Conservation (phyloP, 2,113 vertebrate genomes). For the Catharus fuscescens region DNA sequence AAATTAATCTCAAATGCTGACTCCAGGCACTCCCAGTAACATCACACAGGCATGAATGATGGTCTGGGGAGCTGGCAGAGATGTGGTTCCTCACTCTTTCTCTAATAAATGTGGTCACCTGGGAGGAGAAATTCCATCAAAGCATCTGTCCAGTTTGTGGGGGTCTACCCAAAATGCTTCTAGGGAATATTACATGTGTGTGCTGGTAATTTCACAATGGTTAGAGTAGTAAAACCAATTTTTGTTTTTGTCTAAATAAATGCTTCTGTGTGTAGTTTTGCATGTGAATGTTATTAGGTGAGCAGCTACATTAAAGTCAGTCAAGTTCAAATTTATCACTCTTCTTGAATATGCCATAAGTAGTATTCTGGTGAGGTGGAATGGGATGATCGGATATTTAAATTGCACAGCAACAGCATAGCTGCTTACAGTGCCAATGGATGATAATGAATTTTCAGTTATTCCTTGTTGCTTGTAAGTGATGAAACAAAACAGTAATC, state of each 20-base stretch:
- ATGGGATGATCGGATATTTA: neutral
- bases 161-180: neutral
- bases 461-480: neutral
- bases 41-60: fast-evolving
- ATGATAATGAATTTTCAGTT: neutral
- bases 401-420: neutral
- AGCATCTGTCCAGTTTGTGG: neutral
- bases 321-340: neutral
- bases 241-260: neutral
- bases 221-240: neutral
- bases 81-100: neutral
- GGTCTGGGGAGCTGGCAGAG: neutral
- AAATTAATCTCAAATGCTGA: neutral
- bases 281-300: neutral
- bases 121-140: neutral
- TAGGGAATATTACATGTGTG: neutral
- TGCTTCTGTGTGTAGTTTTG: neutral
- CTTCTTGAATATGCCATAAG: fast-evolving
- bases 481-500: neutral
- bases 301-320: neutral
- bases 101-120: fast-evolving
- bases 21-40: fast-evolving
- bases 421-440: neutral
- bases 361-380: neutral
- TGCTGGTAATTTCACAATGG: neutral